phyloP scores from a whole-genome alignment of 2,888 invertebrate genomes.

The Ypsolopha scabrella region DNA sequence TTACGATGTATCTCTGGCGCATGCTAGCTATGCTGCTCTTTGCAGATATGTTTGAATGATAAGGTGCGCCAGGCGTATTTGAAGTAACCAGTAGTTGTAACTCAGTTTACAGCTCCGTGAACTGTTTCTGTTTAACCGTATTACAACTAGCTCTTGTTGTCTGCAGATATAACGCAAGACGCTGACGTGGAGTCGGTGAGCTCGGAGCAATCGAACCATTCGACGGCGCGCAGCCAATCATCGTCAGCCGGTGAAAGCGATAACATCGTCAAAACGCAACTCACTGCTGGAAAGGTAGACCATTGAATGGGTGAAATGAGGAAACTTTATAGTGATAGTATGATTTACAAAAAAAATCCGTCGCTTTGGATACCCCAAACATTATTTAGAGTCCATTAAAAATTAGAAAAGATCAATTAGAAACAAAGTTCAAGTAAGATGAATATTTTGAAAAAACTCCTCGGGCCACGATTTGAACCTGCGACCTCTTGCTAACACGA shows the following conservation, averaged over 20 bases:
- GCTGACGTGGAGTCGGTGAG: conserved; percentile 52
- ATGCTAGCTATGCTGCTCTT: too few species aligned
- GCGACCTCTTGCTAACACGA: too few species aligned
- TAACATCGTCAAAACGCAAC: conserved; percentile 73
- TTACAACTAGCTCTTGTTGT: neutral
- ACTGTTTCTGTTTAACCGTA: neutral
- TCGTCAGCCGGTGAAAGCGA: conserved; percentile 64
- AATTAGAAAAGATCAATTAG: too few species aligned
- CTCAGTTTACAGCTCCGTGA: neutral
- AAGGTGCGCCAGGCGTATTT: too few species aligned
- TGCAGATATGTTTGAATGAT: too few species aligned
- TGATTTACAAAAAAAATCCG: too few species aligned
- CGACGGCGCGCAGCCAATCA: conserved; percentile 46
- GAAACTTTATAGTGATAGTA: neutral
- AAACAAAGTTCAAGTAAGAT: too few species aligned
- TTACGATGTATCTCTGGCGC: too few species aligned
- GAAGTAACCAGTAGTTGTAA: neutral
- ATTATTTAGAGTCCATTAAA: too few species aligned
- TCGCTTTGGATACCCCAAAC: too few species aligned
- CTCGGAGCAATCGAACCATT: conserved; percentile 55
- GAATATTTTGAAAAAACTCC: too few species aligned
- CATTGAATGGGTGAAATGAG: neutral
- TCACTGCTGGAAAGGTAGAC: conserved; percentile 78
- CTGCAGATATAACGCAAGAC: conserved; percentile 26
- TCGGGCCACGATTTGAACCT: too few species aligned